Evolutionary conservation across 2,113 vertebrate species (phyloP), one percentile per base, ranked within the genome.

Genomic region (Albula glossodonta): DNA sequence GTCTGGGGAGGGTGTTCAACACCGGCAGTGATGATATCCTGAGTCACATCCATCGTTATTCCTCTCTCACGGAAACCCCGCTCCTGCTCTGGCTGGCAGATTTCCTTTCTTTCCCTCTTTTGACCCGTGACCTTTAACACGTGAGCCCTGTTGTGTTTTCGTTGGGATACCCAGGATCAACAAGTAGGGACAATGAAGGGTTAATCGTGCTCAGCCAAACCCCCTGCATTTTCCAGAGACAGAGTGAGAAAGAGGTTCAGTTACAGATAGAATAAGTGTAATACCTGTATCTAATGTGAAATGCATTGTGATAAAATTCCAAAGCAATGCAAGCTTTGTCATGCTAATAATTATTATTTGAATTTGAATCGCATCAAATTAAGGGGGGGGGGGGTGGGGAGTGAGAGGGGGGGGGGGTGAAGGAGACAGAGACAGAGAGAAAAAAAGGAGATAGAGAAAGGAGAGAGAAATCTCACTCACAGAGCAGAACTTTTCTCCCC

Each of bases 181-280:
- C 84, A n/a, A 15, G 53, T 53, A 7, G 84, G 84, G 41, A n/a
- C 41, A 22, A 49, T 17, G 48, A n/a, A 48, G 6, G 4, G 78
- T 80, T 92, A 94, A 94, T 93, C 92, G 91, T 91, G 91, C 87
- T 94, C 92, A 92, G 70, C 48, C 86, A 81, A 52, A 79, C 70
- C 7, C 85, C 81, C 81, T 83, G 56, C 78, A 85, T 82, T 66
- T 56, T 41, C 31, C 19, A n/a, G 63, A n/a, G 19, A 70, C 17
- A 70, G 22, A 70, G 70, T 9, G 70, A n/a, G 17, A 74, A 22
- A 74, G 70, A 25, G n/a, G 70, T 74, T 74, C 70, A 31, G 70
- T 74, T 74, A 74, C 31, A n/a, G 70, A 10, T 31, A 31, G 22
- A 19, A n/a, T 31, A 74, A n/a, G n/a, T 10, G 70, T 31, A 74